Percentiles rank a stretch among this genome's conserved stretches.
Conservation (phyloP, 2,797 vertebrate species). For the Phataginus tetradactyla region DNA sequence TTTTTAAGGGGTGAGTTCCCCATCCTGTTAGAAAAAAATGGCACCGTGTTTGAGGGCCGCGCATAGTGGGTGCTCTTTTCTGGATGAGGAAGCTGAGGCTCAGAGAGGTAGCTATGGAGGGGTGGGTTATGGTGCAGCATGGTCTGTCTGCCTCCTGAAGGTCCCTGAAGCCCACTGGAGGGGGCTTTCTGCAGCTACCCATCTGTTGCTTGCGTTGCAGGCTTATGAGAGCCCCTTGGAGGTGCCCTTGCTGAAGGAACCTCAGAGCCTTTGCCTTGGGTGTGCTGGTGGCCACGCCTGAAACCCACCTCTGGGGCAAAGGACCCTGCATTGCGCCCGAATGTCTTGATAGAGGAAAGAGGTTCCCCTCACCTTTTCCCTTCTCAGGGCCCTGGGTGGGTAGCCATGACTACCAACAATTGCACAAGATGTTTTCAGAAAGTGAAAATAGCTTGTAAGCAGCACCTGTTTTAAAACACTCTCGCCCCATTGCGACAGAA, state of each 20-base stretch:
- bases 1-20: not conserved
- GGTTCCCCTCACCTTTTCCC: slow-evolving; percentile 35
- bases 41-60: not conserved
- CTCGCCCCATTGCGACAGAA: slow-evolving; percentile 81
- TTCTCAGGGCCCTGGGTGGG: not conserved
- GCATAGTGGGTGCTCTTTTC: not conserved
- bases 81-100: not conserved
- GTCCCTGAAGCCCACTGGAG: not conserved
- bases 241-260: not conserved
- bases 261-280: not conserved
- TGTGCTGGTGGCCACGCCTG: not conserved
- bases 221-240: too few relatives aligned
- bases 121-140: not conserved
- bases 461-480: slow-evolving; percentile 82
- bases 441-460: slow-evolving; percentile 81
- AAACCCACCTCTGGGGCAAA: not conserved
- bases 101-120: not conserved
- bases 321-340: not conserved
- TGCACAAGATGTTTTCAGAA: slow-evolving; percentile 87
- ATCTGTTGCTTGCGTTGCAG: not conserved
- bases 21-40: not conserved
- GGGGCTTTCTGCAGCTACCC: not conserved
- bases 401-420: slow-evolving; percentile 74
- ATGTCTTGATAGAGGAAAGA: not conserved
- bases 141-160: not conserved